Evolutionary conservation across 2,113 vertebrate genomes (phyloP).

Genomic region (Hippocampus mohnikei): DNA sequence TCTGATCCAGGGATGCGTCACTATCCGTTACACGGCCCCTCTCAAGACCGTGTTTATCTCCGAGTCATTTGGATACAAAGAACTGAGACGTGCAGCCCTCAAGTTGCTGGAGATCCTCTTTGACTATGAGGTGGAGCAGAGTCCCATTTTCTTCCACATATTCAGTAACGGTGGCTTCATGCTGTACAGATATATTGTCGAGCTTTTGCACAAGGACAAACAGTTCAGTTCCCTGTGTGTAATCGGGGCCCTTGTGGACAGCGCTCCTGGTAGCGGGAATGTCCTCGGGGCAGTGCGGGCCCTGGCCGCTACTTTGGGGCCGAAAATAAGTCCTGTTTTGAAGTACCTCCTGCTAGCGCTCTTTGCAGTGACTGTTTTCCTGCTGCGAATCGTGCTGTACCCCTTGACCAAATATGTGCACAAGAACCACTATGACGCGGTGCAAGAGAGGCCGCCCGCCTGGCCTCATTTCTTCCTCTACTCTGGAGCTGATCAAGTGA

Average conservation of each 20-base stretch:
- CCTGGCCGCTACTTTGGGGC: slow-evolving; percentile 72
- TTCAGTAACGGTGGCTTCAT: slow-evolving; percentile 95
- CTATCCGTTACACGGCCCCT: slow-evolving; percentile 87
- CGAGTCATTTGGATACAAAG: slow-evolving; percentile 85
- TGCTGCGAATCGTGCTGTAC: slow-evolving; percentile 80
- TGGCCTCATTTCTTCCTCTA: slow-evolving; percentile 95
- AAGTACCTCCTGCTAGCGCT: slow-evolving; percentile 74
- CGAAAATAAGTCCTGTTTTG: slow-evolving; percentile 66
- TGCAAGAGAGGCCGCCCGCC: slow-evolving; percentile 72
- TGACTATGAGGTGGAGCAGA: slow-evolving; percentile 84
- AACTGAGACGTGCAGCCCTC: slow-evolving; percentile 78
- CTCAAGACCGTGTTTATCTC: slow-evolving; percentile 88
- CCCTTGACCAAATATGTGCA: slow-evolving; percentile 84
- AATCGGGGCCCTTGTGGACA: slow-evolving; percentile 86
- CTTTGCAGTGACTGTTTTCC: slow-evolving; percentile 66
- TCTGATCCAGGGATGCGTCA: slow-evolving; percentile 83
- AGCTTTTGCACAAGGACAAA: slow-evolving; percentile 74
- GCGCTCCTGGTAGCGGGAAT: slow-evolving; percentile 84
- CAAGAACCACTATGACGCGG: slow-evolving; percentile 83
- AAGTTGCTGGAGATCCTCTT: slow-evolving; percentile 87
- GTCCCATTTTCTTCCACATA: slow-evolving; percentile 86
- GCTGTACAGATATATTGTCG: slow-evolving; percentile 90
- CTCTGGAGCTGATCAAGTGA: slow-evolving; percentile 80
- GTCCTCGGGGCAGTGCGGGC: slow-evolving; percentile 81
- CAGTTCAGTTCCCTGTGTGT: slow-evolving; percentile 78